phyloP scores from a whole-genome alignment of 2,113 vertebrate species.

The Cyanocitta stelleri region DNA sequence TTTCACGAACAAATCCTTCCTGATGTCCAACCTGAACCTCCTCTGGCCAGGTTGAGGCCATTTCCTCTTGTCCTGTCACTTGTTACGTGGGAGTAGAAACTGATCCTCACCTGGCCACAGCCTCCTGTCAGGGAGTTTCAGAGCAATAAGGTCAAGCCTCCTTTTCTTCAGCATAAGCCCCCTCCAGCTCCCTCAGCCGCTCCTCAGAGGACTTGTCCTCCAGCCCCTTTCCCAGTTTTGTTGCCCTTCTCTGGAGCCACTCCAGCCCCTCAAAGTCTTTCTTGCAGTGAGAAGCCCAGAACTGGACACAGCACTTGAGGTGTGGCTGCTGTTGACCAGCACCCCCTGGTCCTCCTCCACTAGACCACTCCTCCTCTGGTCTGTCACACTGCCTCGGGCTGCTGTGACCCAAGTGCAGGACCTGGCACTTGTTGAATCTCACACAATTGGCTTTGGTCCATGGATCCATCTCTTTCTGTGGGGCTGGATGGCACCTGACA shows the following conservation, averaged over 20 bases:
- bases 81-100: neutral
- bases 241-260: neutral
- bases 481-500: neutral
- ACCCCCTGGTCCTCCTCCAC: neutral
- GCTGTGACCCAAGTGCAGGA: neutral
- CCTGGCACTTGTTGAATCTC: neutral
- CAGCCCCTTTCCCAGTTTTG: neutral
- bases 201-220: neutral
- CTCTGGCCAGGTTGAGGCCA: neutral
- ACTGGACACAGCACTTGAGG: neutral
- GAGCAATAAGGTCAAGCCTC: neutral
- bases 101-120: too few relatives aligned
- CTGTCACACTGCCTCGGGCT: neutral
- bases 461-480: neutral
- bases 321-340: neutral
- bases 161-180: neutral
- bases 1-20: neutral
- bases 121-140: neutral
- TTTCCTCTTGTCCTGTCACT: neutral
- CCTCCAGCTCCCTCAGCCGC: neutral
- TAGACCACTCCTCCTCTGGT: neutral
- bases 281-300: neutral
- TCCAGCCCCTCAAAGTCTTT: neutral
- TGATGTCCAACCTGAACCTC: neutral
- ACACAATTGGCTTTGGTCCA: accelerated